Percentiles rank a stretch among this genome's conserved stretches.
Evolutionary conservation across 2,888 invertebrate species (phyloP).

Genomic region (Heliconius ismenius): DNA sequence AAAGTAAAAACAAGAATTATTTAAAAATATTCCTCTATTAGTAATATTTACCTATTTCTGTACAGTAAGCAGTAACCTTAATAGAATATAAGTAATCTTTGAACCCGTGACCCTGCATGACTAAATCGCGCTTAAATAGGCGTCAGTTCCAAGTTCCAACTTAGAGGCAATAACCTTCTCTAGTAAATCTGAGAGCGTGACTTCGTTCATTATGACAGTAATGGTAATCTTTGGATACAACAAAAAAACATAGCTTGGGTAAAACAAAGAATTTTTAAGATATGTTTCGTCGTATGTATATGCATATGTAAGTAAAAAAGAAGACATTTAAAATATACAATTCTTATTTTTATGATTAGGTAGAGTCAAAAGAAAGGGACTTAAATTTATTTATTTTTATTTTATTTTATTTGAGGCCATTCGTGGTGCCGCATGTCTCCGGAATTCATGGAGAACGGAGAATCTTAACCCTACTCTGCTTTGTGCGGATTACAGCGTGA

Average conservation of each 20-base stretch:
- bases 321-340: no score
- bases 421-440: no score
- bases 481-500: no score
- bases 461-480: no score
- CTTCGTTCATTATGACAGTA: slow-evolving; percentile 10
- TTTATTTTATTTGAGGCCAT: no score
- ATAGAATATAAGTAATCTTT: slow-evolving; percentile 10
- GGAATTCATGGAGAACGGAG: no score
- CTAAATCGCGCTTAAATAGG: slow-evolving; percentile 13
- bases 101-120: slow-evolving; percentile 14
- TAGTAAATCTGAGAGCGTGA: slow-evolving; percentile 1
- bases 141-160: background rate
- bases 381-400: no score
- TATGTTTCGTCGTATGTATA: background rate
- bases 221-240: slow-evolving; percentile 3
- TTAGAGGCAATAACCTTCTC: background rate
- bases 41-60: background rate
- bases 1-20: background rate
- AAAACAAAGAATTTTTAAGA: background rate
- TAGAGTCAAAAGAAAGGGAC: no score
- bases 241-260: background rate
- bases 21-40: background rate
- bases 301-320: no score
- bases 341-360: no score
- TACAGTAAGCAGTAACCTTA: slow-evolving; percentile 2